Percentiles rank a stretch among this genome's conserved stretches.
phyloP scores from a whole-genome alignment of 2,888 invertebrate species.

The Criorhina ranunculi region DNA sequence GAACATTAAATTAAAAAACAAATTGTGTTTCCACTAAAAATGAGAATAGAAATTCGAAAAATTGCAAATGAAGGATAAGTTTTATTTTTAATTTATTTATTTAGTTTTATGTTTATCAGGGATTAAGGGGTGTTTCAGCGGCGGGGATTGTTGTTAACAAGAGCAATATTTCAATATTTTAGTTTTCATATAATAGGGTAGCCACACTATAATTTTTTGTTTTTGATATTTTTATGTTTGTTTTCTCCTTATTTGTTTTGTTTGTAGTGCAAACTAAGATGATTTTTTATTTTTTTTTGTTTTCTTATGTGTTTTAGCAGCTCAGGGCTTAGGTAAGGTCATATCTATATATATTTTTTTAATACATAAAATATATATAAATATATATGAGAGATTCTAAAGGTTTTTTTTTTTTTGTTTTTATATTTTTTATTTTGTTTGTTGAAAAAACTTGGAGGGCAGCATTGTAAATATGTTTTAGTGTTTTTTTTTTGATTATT shows the following conservation, averaged over 20 bases:
- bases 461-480: constrained; percentile 78
- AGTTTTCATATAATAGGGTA: constrained; percentile 40
- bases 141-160: constrained; percentile 75
- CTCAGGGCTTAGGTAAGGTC: constrained; percentile 73
- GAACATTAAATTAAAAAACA: constrained; percentile 35
- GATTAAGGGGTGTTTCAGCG: constrained; percentile 69
- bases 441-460: constrained; percentile 79
- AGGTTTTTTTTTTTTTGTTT: constrained; percentile 77
- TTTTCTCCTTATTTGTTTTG: constrained; percentile 67
- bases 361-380: constrained; percentile 81
- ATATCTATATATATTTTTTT: constrained; percentile 74
- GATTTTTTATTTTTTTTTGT: constrained; percentile 51
- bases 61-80: constrained; percentile 49
- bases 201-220: constrained; percentile 50
- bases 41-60: constrained; percentile 37
- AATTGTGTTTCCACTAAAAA: constrained; percentile 53
- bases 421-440: constrained; percentile 79
- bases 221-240: constrained; percentile 29
- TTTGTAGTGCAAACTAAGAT: constrained; percentile 66
- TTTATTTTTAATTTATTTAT: constrained; percentile 49
- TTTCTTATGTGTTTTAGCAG: constrained; percentile 73
- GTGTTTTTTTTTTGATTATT: constrained; percentile 59
- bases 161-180: constrained; percentile 42
- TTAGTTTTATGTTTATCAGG: too few relatives aligned
- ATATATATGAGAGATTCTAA: constrained; percentile 78